Evolutionary conservation across 2,888 invertebrate genomes (phyloP).

Genomic region (Erebia ligea): DNA sequence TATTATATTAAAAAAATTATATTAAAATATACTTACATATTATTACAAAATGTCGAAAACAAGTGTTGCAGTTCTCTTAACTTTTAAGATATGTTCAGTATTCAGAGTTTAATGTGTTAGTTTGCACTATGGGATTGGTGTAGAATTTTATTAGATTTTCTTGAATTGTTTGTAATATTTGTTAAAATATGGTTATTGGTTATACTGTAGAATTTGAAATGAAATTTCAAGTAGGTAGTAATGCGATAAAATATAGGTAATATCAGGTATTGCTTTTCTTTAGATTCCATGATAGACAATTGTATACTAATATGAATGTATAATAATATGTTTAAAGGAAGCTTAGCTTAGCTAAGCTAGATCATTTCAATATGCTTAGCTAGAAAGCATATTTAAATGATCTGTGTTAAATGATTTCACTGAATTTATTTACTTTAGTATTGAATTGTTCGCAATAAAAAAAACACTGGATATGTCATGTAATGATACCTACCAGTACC

Average conservation of each 20-base stretch:
- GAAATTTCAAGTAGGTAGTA: constrained; percentile 6
- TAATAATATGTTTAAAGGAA: neutral
- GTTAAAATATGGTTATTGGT: neutral
- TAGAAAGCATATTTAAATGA: neutral
- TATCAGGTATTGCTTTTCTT: constrained; percentile 5
- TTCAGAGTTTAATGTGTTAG: constrained; percentile 5
- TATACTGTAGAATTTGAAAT: constrained; percentile 6
- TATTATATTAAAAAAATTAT: too few species aligned
- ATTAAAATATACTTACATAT: neutral
- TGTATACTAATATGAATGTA: neutral
- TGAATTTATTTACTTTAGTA: constrained; percentile 4
- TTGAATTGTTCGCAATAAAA: constrained; percentile 2
- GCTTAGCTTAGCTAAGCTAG: too few species aligned
- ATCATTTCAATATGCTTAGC: too few species aligned
- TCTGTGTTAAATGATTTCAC: neutral
- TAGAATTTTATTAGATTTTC: neutral
- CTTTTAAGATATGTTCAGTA: neutral
- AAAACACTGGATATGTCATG: neutral
- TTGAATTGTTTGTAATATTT: neutral
- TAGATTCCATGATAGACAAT: constrained; percentile 17
- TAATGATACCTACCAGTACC: neutral
- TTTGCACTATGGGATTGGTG: constrained; percentile 12
- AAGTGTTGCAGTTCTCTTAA: neutral
- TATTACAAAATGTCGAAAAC: neutral
- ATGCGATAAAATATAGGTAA: neutral